A percentile compares a stretch with the other conserved stretches of the same genome.
Conservation (phyloP, 2,113 vertebrate species). For the Upupa epops region DNA sequence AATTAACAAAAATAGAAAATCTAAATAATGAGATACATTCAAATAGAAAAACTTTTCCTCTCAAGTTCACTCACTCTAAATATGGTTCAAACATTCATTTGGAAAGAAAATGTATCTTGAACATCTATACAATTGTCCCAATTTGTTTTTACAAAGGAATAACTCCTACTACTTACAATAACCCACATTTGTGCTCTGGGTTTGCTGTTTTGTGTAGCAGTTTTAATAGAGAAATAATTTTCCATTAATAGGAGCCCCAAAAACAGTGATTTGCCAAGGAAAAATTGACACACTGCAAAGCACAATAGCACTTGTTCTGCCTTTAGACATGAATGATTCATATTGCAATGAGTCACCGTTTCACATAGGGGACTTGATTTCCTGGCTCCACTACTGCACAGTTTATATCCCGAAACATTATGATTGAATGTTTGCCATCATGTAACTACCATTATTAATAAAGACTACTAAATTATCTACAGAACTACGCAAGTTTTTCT, state of each 20-base stretch:
- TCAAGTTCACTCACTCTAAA: background rate
- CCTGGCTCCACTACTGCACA: background rate
- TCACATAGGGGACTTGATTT: constrained; percentile 3
- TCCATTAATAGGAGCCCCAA: background rate
- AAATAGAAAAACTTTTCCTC: background rate
- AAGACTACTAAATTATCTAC: background rate
- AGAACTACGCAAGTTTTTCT: background rate
- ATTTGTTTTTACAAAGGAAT: background rate
- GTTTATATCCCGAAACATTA: background rate
- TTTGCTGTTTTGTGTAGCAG: background rate
- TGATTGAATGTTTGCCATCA: background rate
- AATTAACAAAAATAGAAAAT: background rate
- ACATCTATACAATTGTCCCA: background rate
- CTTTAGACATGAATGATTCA: constrained; percentile 37
- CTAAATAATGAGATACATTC: background rate
- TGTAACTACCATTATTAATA: background rate
- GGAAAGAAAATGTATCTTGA: background rate
- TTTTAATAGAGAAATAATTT: constrained; percentile 5
- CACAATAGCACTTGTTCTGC: background rate
- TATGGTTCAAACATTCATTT: background rate
- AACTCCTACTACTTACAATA: background rate
- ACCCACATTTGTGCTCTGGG: background rate
- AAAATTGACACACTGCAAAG: constrained; percentile 17
- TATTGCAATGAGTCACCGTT: constrained; percentile 3
- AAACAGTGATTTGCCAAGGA: constrained; percentile 23